Evolutionary conservation across 2,888 invertebrate genomes (phyloP).

Genomic region (Dicycla oo): DNA sequence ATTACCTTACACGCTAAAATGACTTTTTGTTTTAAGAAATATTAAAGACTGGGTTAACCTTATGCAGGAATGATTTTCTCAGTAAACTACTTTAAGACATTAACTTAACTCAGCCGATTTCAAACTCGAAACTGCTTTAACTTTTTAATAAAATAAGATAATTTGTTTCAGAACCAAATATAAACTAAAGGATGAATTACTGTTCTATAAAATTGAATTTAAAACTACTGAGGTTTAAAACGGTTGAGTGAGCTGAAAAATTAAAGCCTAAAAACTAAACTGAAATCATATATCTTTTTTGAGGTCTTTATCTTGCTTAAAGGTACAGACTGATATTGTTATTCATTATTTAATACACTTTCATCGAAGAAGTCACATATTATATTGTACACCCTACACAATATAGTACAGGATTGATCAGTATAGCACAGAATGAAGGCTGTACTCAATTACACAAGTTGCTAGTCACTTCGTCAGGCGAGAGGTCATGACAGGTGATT

Average conservation of each 20-base stretch:
- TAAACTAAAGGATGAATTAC: background rate
- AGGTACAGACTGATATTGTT: background rate
- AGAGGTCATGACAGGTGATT: conserved; percentile 46
- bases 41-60: conserved; percentile 7
- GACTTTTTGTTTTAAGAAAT: conserved; percentile 6
- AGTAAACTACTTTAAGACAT: conserved; percentile 26
- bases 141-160: conserved; percentile 19
- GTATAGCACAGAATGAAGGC: background rate
- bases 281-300: too few relatives aligned
- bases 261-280: background rate
- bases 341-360: background rate
- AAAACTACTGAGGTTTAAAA: background rate
- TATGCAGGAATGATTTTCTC: conserved; percentile 18
- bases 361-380: background rate
- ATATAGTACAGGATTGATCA: background rate
- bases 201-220: background rate
- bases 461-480: conserved; percentile 45
- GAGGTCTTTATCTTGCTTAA: background rate
- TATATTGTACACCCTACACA: background rate
- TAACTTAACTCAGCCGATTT: conserved; percentile 12
- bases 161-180: conserved; percentile 2
- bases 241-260: background rate
- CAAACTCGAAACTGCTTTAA: background rate
- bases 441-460: conserved; percentile 24
- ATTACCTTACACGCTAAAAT: background rate